A percentile compares a stretch with the other conserved stretches of the same genome.
Evolutionary conservation across 2,888 invertebrate genomes (phyloP).

Genomic region (Chrysopilus asiliformis): DNA sequence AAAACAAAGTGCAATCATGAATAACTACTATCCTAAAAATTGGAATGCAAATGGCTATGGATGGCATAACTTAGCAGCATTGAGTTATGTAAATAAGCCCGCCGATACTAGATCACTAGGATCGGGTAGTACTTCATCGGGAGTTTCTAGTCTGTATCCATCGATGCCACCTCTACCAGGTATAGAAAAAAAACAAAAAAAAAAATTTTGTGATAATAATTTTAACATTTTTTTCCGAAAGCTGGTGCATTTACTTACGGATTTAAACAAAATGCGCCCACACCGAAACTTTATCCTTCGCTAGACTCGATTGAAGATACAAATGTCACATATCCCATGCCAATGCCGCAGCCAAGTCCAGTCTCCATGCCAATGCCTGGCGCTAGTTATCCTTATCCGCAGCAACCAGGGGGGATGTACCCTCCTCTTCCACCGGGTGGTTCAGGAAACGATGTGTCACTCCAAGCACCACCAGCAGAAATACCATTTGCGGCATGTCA

Average conservation of each 20-base stretch:
- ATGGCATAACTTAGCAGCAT: conserved; percentile 29
- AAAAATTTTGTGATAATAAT: background rate
- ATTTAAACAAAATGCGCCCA: conserved; percentile 13
- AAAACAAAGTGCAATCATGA: conserved; percentile 3
- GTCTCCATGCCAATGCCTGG: too few relatives aligned
- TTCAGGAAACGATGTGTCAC: conserved; percentile 22
- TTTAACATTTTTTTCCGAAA: conserved; percentile 3
- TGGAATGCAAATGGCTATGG: conserved; percentile 32
- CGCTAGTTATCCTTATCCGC: too few relatives aligned
- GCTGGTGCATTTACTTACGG: conserved; percentile 6
- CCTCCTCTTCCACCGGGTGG: too few relatives aligned
- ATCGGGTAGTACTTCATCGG: conserved; percentile 2
- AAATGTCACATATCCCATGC: too few relatives aligned
- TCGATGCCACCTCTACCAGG: conserved; percentile 11
- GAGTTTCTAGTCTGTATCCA: conserved; percentile 13
- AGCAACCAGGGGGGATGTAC: too few relatives aligned
- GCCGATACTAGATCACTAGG: conserved; percentile 3
- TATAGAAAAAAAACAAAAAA: background rate
- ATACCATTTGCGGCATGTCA: conserved; percentile 29
- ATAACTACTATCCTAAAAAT: conserved; percentile 30
- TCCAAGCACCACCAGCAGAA: conserved; percentile 25
- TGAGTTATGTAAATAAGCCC: conserved; percentile 22
- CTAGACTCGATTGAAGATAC: conserved; percentile 21
- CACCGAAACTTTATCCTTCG: conserved; percentile 18
- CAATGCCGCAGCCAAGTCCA: too few relatives aligned